These are phyloP conservation scores for Anthopleura sola DNA, from an alignment of 64 coral and sea anemone species.

Conservation along the genomic window DNA sequence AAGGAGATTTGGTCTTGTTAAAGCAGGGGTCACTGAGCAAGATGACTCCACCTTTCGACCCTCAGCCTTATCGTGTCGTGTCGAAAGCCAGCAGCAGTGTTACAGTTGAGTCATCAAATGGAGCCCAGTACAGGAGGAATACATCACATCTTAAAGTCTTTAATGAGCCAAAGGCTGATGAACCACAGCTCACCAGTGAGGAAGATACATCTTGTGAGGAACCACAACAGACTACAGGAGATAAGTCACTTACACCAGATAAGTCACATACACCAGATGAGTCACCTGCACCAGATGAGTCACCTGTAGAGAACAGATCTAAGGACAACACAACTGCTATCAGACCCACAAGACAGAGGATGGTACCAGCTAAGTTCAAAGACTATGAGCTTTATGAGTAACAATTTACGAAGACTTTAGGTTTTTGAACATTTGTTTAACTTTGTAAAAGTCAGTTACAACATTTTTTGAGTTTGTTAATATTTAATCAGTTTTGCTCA, in stretches of 20 bases:
- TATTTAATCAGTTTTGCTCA: no score
- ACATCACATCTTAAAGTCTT: background rate
- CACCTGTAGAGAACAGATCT: no score
- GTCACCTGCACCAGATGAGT: no score
- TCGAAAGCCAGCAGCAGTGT: slow-evolving; percentile 3
- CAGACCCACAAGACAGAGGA: background rate
- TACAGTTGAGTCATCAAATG: background rate
- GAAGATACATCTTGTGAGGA: no score
- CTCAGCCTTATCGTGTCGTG: slow-evolving; percentile 17
- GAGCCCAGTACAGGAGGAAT: background rate
- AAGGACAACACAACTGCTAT: background rate
- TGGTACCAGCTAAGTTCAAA: background rate
- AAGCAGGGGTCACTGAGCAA: slow-evolving; percentile 19
- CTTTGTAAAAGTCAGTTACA: no score
- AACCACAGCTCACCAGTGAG: background rate
- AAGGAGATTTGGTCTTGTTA: slow-evolving; percentile 35
- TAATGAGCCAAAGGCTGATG: background rate
- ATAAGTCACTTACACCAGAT: background rate
- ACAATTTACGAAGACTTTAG: no score
- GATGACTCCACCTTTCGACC: slow-evolving; percentile 14
- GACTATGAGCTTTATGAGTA: background rate
- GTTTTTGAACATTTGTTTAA: no score
- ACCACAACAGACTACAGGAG: background rate
- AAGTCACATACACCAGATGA: background rate
- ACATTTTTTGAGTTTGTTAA: no score